A percentile compares a stretch with the other conserved stretches of the same genome.
These are phyloP conservation scores for Egretta garzetta DNA, from an alignment of 2,113 vertebrate species.

Conservation along the genomic window DNA sequence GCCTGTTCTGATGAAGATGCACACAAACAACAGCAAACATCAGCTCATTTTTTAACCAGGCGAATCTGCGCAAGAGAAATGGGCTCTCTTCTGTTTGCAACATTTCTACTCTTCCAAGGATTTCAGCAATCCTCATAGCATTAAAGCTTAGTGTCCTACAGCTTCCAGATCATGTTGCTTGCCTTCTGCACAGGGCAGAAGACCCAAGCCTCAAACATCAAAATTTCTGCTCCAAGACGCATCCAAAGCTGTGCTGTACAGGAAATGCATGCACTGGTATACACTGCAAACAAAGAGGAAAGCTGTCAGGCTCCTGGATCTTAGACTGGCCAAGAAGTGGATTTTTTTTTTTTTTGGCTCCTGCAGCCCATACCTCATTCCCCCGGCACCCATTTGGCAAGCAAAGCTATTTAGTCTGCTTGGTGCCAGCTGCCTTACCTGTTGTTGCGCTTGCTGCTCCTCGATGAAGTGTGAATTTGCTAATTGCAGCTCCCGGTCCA, in stretches of 20 bases:
- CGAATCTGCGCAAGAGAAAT: not conserved
- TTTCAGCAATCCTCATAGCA: not conserved
- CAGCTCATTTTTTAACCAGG: not conserved
- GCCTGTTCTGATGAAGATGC: not conserved
- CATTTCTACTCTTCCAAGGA: not conserved
- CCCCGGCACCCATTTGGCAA: not conserved
- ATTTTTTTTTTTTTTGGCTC: not conserved
- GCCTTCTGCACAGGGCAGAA: not conserved
- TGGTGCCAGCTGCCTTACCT: slow-evolving; percentile 78
- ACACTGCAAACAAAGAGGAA: not conserved
- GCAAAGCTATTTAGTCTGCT: not conserved
- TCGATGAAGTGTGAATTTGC: slow-evolving; percentile 94
- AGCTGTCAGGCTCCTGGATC: not conserved
- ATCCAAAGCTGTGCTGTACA: not conserved
- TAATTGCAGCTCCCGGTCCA: slow-evolving; percentile 86
- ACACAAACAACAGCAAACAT: not conserved
- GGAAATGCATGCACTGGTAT: not conserved
- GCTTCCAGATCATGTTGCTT: not conserved
- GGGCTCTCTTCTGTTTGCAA: not conserved
- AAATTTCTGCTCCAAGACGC: not conserved
- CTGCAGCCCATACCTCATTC: not conserved
- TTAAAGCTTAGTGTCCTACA: not conserved
- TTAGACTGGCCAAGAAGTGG: not conserved
- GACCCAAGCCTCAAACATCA: not conserved
- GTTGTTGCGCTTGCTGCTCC: slow-evolving; percentile 93